Evolutionary conservation across 2,797 vertebrate genomes (phyloP).

Genomic region (Pteronotus mesoamericanus): DNA sequence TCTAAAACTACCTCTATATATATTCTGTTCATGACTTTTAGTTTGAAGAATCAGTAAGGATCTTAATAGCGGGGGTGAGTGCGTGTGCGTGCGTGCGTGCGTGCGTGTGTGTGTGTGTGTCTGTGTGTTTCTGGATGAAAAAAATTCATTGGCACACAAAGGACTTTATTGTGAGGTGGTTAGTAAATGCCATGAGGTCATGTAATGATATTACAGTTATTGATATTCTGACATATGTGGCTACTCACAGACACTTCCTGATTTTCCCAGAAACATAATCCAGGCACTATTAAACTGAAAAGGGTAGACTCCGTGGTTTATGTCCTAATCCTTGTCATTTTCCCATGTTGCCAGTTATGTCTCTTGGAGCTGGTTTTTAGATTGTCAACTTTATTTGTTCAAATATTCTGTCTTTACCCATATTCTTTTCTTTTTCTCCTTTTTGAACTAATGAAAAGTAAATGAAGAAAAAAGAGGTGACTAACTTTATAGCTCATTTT

Average conservation of each 20-base stretch:
- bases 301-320: neutral
- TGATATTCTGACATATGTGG: neutral
- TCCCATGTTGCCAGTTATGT: neutral
- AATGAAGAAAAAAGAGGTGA: neutral
- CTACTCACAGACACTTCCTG: neutral
- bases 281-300: neutral
- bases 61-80: too few relatives aligned
- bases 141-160: neutral
- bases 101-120: neutral
- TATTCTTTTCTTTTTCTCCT: neutral
- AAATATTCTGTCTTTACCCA: neutral
- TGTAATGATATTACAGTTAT: neutral
- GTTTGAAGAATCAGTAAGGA: neutral
- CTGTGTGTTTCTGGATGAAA: neutral
- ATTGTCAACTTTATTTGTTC: neutral
- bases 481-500: slow-evolving; percentile 33
- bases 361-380: neutral
- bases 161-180: neutral
- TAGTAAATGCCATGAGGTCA: neutral
- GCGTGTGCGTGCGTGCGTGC: too few relatives aligned
- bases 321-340: neutral
- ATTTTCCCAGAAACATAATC: neutral
- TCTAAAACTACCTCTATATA: neutral
- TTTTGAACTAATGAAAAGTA: neutral
- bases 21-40: neutral